phyloP scores from a whole-genome alignment of 2,888 invertebrate genomes.

The Yponomeuta malinellus region DNA sequence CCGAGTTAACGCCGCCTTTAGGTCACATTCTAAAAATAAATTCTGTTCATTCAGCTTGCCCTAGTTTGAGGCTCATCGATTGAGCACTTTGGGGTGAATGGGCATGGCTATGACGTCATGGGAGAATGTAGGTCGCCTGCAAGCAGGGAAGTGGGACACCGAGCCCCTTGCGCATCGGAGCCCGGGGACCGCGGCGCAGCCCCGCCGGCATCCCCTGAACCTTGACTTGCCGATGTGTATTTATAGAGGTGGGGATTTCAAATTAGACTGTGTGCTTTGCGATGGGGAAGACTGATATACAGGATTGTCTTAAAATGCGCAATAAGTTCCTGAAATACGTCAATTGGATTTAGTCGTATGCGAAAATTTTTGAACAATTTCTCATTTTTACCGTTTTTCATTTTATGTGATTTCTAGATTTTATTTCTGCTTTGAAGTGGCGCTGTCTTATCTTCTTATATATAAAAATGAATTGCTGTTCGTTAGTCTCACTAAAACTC shows the following conservation, averaged over 20 bases:
- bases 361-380: no score
- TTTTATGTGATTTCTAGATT: no score
- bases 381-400: no score
- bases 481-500: no score
- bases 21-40: slow-evolving; percentile 42
- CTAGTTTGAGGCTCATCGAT: slow-evolving; percentile 65
- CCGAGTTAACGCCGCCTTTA: background rate
- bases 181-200: slow-evolving; percentile 26
- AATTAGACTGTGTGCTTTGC: background rate
- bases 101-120: slow-evolving; percentile 62
- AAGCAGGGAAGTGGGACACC: slow-evolving; percentile 56
- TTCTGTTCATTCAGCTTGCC: slow-evolving; percentile 65
- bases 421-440: no score
- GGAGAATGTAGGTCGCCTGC: slow-evolving; percentile 61
- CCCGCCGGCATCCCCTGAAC: slow-evolving; percentile 19
- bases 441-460: no score
- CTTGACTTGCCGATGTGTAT: slow-evolving; percentile 14
- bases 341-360: background rate
- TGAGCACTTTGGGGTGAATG: slow-evolving; percentile 64
- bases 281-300: background rate
- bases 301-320: background rate
- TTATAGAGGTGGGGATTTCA: background rate
- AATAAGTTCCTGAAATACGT: background rate
- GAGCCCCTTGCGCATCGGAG: slow-evolving; percentile 34
- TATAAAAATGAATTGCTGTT: no score